Evolutionary conservation across 2,888 invertebrate genomes (phyloP).

Genomic region (Nemapogon koenigi): DNA sequence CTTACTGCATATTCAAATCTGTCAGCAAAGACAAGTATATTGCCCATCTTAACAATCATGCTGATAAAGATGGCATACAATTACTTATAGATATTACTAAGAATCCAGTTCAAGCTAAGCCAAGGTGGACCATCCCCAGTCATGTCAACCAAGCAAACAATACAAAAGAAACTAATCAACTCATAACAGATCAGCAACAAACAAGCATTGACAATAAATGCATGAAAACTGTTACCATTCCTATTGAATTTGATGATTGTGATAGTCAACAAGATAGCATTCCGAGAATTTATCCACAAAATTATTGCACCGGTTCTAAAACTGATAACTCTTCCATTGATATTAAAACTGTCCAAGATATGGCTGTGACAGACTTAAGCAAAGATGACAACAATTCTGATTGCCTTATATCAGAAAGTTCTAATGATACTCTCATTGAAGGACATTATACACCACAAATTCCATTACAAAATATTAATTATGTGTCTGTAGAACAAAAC

Average conservation of each 20-base stretch:
- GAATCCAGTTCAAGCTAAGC: slow-evolving; percentile 19
- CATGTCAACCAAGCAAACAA: slow-evolving; percentile 24
- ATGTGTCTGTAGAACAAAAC: slow-evolving; percentile 39
- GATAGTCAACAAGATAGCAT: slow-evolving; percentile 45
- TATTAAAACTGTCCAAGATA: slow-evolving; percentile 29
- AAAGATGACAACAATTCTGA: slow-evolving; percentile 50
- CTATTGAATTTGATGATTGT: slow-evolving; percentile 51
- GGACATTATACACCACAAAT: slow-evolving; percentile 35
- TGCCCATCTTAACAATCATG: slow-evolving; percentile 58
- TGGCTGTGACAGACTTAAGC: slow-evolving; percentile 40
- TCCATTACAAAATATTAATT: slow-evolving; percentile 30
- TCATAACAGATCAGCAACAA: slow-evolving; percentile 22
- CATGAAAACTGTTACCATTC: slow-evolving; percentile 27
- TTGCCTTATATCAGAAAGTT: slow-evolving; percentile 43
- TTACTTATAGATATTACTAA: slow-evolving; percentile 40
- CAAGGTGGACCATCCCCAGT: slow-evolving; percentile 52
- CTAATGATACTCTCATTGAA: slow-evolving; percentile 38
- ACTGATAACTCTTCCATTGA: slow-evolving; percentile 27
- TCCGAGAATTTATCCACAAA: slow-evolving; percentile 39
- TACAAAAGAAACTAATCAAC: slow-evolving; percentile 23
- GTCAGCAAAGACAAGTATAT: slow-evolving; percentile 69
- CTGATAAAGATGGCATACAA: slow-evolving; percentile 48
- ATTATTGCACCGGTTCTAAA: slow-evolving; percentile 29
- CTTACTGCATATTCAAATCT: slow-evolving; percentile 67
- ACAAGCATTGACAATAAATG: slow-evolving; percentile 20